Evolutionary conservation across 2,888 invertebrate genomes (phyloP).

Genomic region (Thereva unica): DNA sequence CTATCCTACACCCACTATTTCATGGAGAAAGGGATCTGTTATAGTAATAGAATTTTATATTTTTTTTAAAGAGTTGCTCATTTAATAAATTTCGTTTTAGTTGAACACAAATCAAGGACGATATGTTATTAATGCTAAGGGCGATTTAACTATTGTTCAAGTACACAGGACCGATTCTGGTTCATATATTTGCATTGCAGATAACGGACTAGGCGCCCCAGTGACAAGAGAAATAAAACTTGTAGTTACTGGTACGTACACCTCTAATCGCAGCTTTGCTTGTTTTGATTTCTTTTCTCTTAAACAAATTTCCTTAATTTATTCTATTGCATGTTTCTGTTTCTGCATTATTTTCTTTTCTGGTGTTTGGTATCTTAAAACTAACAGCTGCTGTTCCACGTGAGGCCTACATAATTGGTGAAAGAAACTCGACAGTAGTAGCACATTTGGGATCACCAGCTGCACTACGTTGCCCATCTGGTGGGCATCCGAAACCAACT

Average conservation of each 20-base stretch:
- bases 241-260: slow-evolving; percentile 68
- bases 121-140: slow-evolving; percentile 71
- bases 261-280: slow-evolving; percentile 4
- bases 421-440: slow-evolving; percentile 66
- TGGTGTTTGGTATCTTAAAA: slow-evolving; percentile 40
- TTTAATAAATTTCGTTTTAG: slow-evolving; percentile 56
- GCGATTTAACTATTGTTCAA: slow-evolving; percentile 81
- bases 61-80: background rate
- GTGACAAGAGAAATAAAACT: slow-evolving; percentile 71
- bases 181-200: slow-evolving; percentile 82
- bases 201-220: slow-evolving; percentile 74
- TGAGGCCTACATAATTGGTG: slow-evolving; percentile 70
- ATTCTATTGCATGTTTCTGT: slow-evolving; percentile 13
- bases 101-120: slow-evolving; percentile 75
- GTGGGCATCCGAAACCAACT: slow-evolving; percentile 77
- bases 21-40: slow-evolving; percentile 75
- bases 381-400: slow-evolving; percentile 47
- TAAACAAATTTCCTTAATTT: background rate
- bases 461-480: slow-evolving; percentile 76
- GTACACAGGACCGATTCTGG: slow-evolving; percentile 81
- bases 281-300: slow-evolving; percentile 5
- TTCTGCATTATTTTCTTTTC: slow-evolving; percentile 36
- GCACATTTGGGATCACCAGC: slow-evolving; percentile 74
- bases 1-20: slow-evolving; percentile 75
- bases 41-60: slow-evolving; percentile 61